phyloP scores from a whole-genome alignment of 2,797 vertebrate genomes.

The Lemur catta region DNA sequence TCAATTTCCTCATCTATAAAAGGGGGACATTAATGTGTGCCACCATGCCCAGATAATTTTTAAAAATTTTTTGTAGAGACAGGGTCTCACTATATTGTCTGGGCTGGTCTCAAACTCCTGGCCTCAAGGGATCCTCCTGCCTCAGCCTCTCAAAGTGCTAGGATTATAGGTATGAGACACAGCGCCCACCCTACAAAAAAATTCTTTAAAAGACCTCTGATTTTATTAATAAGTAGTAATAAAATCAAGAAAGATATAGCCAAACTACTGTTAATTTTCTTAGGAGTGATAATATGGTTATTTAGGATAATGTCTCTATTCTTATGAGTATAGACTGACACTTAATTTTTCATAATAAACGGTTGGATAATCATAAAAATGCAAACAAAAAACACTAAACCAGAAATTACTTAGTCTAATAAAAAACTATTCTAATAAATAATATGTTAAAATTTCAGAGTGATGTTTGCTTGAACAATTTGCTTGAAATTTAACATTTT shows the following conservation, averaged over 20 bases:
- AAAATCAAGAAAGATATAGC: neutral
- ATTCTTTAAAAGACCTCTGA: neutral
- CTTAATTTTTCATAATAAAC: neutral
- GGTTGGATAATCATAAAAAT: neutral
- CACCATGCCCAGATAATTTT: too few species aligned
- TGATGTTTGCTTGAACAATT: neutral
- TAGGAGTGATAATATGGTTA: neutral
- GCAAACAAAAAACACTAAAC: neutral
- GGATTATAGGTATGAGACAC: too few species aligned
- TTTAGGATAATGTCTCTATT: neutral
- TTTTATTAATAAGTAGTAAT: constrained; percentile 16
- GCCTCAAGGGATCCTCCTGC: too few species aligned
- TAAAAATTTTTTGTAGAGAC: too few species aligned
- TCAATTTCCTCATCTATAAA: constrained; percentile 12
- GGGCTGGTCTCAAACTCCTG: too few species aligned
- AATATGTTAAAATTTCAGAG: neutral
- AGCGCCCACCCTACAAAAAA: neutral
- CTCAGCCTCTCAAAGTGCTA: too few species aligned
- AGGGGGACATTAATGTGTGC: neutral
- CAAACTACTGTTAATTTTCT: neutral
- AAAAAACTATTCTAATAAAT: neutral
- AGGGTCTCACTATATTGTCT: too few species aligned
- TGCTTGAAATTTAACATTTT: neutral
- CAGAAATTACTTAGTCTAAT: neutral
- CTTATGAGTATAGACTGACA: neutral